A percentile compares a stretch with the other conserved stretches of the same genome.
These are phyloP conservation scores for Tautogolabrus adspersus DNA, from an alignment of 2,113 vertebrate species.

Conservation along the genomic window DNA sequence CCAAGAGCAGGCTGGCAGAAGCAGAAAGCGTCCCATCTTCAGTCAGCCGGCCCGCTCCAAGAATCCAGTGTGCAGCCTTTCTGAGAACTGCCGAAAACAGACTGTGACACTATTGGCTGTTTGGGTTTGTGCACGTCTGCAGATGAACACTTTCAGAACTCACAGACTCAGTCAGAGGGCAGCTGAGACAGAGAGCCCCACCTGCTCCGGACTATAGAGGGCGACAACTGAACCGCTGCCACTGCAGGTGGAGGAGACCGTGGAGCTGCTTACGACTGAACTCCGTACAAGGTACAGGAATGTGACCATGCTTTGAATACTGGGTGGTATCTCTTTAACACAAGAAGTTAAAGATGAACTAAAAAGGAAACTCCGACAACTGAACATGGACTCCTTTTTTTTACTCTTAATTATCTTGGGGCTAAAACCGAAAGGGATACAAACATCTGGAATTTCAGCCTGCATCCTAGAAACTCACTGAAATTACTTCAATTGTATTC, in stretches of 20 bases:
- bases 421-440: too few species aligned
- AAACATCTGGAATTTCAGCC: too few species aligned
- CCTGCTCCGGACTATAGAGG: neutral
- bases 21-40: constrained; percentile 13
- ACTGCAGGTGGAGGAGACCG: neutral
- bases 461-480: too few species aligned
- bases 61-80: constrained; percentile 31
- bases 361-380: too few species aligned
- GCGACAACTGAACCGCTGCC: neutral
- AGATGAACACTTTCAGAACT: neutral
- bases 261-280: too few species aligned
- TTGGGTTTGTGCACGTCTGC: constrained; percentile 7
- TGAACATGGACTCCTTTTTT: too few species aligned
- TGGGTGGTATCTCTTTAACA: too few species aligned
- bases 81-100: constrained; percentile 24
- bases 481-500: too few species aligned
- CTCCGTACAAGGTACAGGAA: too few species aligned
- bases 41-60: constrained; percentile 14
- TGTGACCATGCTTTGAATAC: too few species aligned
- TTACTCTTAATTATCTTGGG: too few species aligned
- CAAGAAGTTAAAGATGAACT: too few species aligned
- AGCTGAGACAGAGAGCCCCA: neutral
- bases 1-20: constrained; percentile 37
- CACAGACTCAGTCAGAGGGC: neutral
- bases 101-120: constrained; percentile 5